Conservation (phyloP, 1,140 invertebrate genomes). For the Caerostris extrusa region DNA sequence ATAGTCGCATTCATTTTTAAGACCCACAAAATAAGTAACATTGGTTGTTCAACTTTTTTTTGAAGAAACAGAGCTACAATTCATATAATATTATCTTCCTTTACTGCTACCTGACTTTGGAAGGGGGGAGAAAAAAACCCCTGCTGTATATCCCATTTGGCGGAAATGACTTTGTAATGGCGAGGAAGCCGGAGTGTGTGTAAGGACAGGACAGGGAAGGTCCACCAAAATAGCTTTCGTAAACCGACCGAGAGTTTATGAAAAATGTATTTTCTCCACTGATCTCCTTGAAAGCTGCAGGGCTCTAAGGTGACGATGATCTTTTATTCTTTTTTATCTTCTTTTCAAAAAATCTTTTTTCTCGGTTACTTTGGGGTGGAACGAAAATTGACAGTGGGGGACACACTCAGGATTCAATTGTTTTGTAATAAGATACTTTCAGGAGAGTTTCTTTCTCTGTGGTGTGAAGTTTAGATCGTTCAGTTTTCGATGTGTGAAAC, state of each 20-base stretch:
- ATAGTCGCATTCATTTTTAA: not conserved
- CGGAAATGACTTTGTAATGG: conserved; percentile 35
- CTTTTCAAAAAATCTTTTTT: not conserved
- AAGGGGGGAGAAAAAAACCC: not conserved
- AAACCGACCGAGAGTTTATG: not conserved
- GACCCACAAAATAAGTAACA: not conserved
- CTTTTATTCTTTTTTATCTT: not conserved
- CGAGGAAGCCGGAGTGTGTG: not conserved
- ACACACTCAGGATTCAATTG: not conserved
- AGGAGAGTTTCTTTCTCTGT: not conserved
- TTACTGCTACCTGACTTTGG: not conserved
- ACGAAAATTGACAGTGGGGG: not conserved
- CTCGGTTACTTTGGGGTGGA: not conserved
- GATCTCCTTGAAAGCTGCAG: not conserved
- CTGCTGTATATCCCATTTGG: not conserved
- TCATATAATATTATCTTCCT: not conserved
- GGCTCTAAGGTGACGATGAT: not conserved
- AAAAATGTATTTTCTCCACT: conserved; percentile 5
- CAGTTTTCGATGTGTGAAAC: too few relatives aligned
- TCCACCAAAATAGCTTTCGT: conserved; percentile 21
- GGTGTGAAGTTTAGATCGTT: too few relatives aligned
- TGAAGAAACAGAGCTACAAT: not conserved
- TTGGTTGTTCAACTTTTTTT: not conserved
- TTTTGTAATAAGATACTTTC: not conserved
- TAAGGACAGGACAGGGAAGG: not conserved